Percentiles rank a stretch among this genome's conserved stretches.
Evolutionary conservation across 30 jellyfish, hydroid and myxozoan species (phyloP).

Genomic region (Kudoa iwatai): DNA sequence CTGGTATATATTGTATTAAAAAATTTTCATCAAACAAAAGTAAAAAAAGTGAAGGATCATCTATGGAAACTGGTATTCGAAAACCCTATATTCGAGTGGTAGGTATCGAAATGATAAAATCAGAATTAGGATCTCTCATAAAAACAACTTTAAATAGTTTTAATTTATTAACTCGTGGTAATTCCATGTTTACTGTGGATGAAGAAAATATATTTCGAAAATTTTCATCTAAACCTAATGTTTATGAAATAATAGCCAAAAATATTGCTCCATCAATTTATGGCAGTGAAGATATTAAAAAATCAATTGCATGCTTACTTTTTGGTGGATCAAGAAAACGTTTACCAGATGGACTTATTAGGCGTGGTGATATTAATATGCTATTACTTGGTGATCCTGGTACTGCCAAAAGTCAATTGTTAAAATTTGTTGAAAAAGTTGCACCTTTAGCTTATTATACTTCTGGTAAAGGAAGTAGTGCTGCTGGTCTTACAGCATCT

Average conservation of each 20-base stretch:
- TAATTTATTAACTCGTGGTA: slow-evolving; percentile 18
- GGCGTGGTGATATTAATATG: slow-evolving; percentile 88
- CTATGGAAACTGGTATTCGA: slow-evolving; percentile 85
- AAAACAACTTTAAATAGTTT: too few species aligned
- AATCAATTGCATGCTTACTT: slow-evolving; percentile 68
- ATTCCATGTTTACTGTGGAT: slow-evolving; percentile 36
- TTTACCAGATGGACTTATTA: slow-evolving; percentile 79
- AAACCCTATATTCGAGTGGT: slow-evolving; percentile 70
- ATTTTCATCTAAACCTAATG: slow-evolving; percentile 38
- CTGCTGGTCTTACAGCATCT: slow-evolving; percentile 98
- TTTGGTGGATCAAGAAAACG: slow-evolving; percentile 96
- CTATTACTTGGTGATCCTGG: slow-evolving; percentile 98
- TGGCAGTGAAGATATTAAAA: slow-evolving; percentile 72
- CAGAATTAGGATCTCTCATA: too few species aligned
- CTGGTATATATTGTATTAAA: slow-evolving; percentile 58
- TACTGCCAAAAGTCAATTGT: slow-evolving; percentile 89
- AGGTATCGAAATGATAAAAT: slow-evolving; percentile 51
- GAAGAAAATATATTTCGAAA: slow-evolving; percentile 47
- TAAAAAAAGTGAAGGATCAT: slow-evolving; percentile 3
- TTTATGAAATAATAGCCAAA: slow-evolving; percentile 22
- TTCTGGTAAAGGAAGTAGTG: slow-evolving; percentile 98
- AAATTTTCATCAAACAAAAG: slow-evolving; percentile 3
- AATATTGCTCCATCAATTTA: slow-evolving; percentile 89
- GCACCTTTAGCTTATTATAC: slow-evolving; percentile 92
- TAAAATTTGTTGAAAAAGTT: slow-evolving; percentile 80